These are phyloP conservation scores for Cryptophagus acutangulus DNA, from an alignment of 2,888 invertebrate species.

Conservation along the genomic window DNA sequence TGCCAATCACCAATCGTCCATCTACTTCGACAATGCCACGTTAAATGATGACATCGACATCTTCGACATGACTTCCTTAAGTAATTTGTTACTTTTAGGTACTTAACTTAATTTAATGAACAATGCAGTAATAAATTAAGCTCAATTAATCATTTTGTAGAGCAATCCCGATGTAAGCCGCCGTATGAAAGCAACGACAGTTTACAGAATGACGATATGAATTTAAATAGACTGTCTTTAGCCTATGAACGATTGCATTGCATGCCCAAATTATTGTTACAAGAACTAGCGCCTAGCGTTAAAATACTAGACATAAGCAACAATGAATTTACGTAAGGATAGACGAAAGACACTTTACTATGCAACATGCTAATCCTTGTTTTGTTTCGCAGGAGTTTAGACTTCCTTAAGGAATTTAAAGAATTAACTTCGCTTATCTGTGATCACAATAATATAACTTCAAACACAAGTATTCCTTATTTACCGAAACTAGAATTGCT, in stretches of 20 bases:
- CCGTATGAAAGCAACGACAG: too few relatives aligned
- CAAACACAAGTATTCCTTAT: conserved; percentile 64
- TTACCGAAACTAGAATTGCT: conserved; percentile 69
- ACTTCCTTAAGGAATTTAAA: conserved; percentile 67
- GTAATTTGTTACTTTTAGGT: conserved; percentile 38
- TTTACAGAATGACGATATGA: conserved; percentile 49
- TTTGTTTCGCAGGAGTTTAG: conserved; percentile 59
- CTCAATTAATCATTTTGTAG: too few relatives aligned
- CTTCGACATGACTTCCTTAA: conserved; percentile 39
- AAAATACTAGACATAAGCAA: conserved; percentile 67
- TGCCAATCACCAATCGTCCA: too few relatives aligned
- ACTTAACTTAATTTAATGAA: conserved; percentile 21
- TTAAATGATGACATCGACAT: conserved; percentile 32
- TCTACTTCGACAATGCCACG: too few relatives aligned
- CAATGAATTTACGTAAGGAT: conserved; percentile 64
- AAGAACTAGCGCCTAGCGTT: conserved; percentile 58
- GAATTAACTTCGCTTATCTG: conserved; percentile 71
- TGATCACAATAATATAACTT: conserved; percentile 72
- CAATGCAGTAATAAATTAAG: too few relatives aligned
- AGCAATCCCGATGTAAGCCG: too few relatives aligned
- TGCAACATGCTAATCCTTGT: too few relatives aligned
- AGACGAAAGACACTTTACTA: too few relatives aligned
- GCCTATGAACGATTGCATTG: conserved; percentile 65
- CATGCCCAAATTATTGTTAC: conserved; percentile 60
- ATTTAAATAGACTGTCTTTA: conserved; percentile 57